A percentile compares a stretch with the other conserved stretches of the same genome.
These are phyloP conservation scores for Aplodontia rufa DNA, from an alignment of 2,113 vertebrate genomes.

Conservation along the genomic window DNA sequence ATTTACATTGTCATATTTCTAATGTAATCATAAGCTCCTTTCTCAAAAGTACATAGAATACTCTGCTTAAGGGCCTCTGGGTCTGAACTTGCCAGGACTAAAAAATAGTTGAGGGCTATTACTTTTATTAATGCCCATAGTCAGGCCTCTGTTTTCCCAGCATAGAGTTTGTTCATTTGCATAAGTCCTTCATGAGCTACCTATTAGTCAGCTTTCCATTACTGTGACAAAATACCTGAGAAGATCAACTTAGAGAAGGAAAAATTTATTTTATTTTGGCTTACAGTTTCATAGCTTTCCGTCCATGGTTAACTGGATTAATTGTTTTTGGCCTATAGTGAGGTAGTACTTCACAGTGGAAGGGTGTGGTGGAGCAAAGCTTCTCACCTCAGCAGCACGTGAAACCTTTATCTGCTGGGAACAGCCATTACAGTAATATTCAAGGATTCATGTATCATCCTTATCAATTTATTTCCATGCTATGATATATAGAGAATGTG, in stretches of 20 bases:
- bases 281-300: no score
- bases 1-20: background rate
- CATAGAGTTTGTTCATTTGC: constrained; percentile 6
- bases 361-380: no score
- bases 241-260: no score
- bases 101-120: constrained; percentile 20
- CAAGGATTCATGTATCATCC: background rate
- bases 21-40: constrained; percentile 34
- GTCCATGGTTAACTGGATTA: no score
- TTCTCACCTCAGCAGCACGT: background rate
- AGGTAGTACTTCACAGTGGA: no score
- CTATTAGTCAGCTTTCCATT: background rate
- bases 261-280: no score
- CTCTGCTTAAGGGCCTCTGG: background rate
- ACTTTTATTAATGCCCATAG: background rate
- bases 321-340: no score
- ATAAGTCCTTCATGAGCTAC: background rate
- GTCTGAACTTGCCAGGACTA: constrained; percentile 4
- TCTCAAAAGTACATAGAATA: background rate
- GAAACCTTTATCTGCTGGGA: background rate
- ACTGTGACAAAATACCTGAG: no score
- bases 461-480: background rate
- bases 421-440: background rate
- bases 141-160: background rate
- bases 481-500: background rate